Conservation (phyloP, 2,888 invertebrate species). For the Trissolcus japonicus region DNA sequence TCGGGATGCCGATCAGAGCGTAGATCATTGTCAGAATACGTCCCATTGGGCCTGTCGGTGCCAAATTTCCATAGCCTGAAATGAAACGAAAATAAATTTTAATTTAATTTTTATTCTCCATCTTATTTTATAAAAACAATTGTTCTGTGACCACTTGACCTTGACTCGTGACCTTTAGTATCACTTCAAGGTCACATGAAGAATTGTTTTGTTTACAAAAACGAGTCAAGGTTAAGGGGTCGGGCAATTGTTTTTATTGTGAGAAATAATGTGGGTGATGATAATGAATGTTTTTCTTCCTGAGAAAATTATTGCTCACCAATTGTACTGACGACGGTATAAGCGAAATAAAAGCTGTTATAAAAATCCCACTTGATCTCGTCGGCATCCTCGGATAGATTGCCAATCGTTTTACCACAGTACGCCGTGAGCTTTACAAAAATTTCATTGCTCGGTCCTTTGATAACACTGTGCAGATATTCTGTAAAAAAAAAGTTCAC, state of each 20-base stretch:
- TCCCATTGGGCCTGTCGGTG: slow-evolving; percentile 88
- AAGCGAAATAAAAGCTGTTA: slow-evolving; percentile 93
- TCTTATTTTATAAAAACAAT: too few species aligned
- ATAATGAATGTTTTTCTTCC: too few species aligned
- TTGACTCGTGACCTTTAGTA: too few species aligned
- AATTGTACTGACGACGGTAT: slow-evolving; percentile 93
- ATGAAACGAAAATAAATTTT: not conserved
- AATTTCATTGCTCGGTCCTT: slow-evolving; percentile 75
- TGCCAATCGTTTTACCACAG: slow-evolving; percentile 85
- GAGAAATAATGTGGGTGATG: too few species aligned
- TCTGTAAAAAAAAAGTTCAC: slow-evolving; percentile 77
- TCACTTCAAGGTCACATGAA: too few species aligned
- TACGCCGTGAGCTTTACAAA: slow-evolving; percentile 82
- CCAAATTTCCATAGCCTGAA: slow-evolving; percentile 91
- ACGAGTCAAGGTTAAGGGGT: too few species aligned
- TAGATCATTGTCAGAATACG: slow-evolving; percentile 92
- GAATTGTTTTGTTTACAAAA: too few species aligned
- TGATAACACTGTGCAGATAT: slow-evolving; percentile 74
- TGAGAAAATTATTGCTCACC: slow-evolving; percentile 79
- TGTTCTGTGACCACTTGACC: too few species aligned
- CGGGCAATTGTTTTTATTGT: too few species aligned
- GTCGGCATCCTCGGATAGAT: slow-evolving; percentile 80
- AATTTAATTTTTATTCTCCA: too few species aligned
- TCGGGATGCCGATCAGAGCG: slow-evolving; percentile 89
- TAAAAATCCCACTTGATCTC: slow-evolving; percentile 90